Evolutionary conservation across 64 coral and sea anemone genomes (phyloP), one percentile per base, ranked within the genome.

Genomic region (Pachyseris speciosa): DNA sequence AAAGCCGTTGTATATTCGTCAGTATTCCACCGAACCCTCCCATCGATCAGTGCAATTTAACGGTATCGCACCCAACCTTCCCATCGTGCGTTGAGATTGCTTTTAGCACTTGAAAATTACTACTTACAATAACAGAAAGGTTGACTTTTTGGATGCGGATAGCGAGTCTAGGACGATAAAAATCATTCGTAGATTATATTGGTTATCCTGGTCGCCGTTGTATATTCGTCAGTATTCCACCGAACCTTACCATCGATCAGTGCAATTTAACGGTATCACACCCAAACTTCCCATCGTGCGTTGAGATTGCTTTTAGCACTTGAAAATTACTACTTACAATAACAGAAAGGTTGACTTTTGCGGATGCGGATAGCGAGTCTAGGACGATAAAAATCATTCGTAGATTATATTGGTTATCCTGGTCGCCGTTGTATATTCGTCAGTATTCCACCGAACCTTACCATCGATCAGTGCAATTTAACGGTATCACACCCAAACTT

Each of bases 251-350:
- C n/a, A n/a, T n/a, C n/a, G n/a, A n/a, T n/a, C n/a, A n/a, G n/a
- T n/a, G n/a, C n/a, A n/a, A n/a, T n/a, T n/a, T n/a, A n/a, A n/a
- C n/a, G n/a, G n/a, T n/a, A n/a, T n/a, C n/a, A n/a, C n/a, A n/a
- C n/a, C n/a, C n/a, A n/a, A n/a, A n/a, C n/a, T n/a, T n/a, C n/a
- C n/a, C n/a, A n/a, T n/a, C n/a, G n/a, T n/a, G n/a, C n/a, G n/a
- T n/a, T n/a, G n/a, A n/a, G n/a, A n/a, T n/a, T n/a, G n/a, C n/a
- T n/a, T n/a, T n/a, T n/a, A n/a, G n/a, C n/a, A n/a, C n/a, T n/a
- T n/a, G n/a, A n/a, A n/a, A n/a, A n/a, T n/a, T n/a, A n/a, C 42
- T 43, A 74, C 70, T 74, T 47, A 74, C 70, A 44, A 45, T 7
- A 8, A 74, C 20, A 10, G 70, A 26, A 22, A 74, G 0, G n/a